Evolutionary conservation across 2,888 invertebrate species (phyloP), one percentile per base, ranked within the genome.

Genomic region (Choreutis nemorana): DNA sequence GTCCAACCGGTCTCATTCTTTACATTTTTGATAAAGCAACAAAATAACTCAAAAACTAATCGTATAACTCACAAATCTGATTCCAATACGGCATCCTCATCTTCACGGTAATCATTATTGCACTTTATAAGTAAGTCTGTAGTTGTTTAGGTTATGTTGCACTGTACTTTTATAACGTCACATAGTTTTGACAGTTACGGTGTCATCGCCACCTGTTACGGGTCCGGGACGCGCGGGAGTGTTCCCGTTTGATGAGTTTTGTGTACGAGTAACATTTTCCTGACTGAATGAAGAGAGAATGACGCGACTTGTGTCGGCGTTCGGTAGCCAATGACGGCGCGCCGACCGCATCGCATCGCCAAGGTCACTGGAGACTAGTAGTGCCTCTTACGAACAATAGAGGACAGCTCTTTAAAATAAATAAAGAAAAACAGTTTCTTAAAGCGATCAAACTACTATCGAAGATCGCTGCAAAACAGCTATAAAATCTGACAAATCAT

Each of bases 171-270:
- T 44, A 42, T 39, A 50, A 53, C 49, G 58, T 66, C 68, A 72
- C 64, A 59, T 66, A 65, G 63, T 75, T 59, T 65, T 77, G 71
- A 75, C 73, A 75, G 71, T 48, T 70, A 44, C 51, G 56, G 46
- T 54, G 51, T 59, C 57, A 59, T 51, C 49, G 56, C 52, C 57
- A 62, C 58, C 59, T 59, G 50, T 40, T 39, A 45, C 44, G 42
- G 50, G 47, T 44, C 48, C 45, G 42, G 52, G 44, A 49, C 42
- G 41, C 44, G 39, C 42, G 46, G 54, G 50, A 52, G 41, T 42
- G 42, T 49, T 60, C 57, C 60, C 53, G 52, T 44, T 39, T 32
- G 40, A 36, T 46, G 41, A 50, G 41, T 32, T 40, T 36, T 34
- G 44, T 52, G 52, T 47, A 51, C 50, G 54, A 58, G 58, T 57